Evolutionary conservation across 2,113 vertebrate species (phyloP), one percentile per base, ranked within the genome.

Genomic region (Perca fluviatilis): DNA sequence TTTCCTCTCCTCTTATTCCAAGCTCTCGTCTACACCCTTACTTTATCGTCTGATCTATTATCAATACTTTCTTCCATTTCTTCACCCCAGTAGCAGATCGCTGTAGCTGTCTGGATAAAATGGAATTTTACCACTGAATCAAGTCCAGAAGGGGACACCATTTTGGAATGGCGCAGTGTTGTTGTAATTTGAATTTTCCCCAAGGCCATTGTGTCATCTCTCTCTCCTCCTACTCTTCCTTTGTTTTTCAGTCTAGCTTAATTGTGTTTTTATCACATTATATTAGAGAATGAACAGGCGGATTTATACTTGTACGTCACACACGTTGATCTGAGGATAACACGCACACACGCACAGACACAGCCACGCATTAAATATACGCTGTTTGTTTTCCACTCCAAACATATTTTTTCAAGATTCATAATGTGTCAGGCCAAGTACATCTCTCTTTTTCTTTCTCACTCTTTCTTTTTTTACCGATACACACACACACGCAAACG

Each of bases 121-220:
- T 78, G 73, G 67, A 85, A 75, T 89, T 76, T 84, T 65, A 64
- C 76, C 40, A 65, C 67, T 70, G 46, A 87, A 51, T 83, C 43
- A 51, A 75, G 53, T 80, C 30, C 36, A 77, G 36, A 64, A 33
- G 64, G 67, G 83, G 61, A 80, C 50, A 84, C 69, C 6, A 47
- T 70, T 77, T 85, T 85, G 71, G 71, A 43, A 87, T 69, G 63
- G 61, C 33, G 80, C 60, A 30, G 75, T 77, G 72, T 75, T 87
- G 71, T 82, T 82, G 81, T 79, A 81, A 82, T 82, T 74, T 84
- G 66, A 90, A 78, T 87, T 86, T 88, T 82, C 76, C 63, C 72
- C 18, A 58, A 85, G 83, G 68, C 83, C 36, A 27, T 56, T 56
- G 23, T 19, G 15, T 91, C 78, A 71, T 77, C 49, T 10, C 27